Conservation (phyloP, 2,797 vertebrate species). For the Hemitrygon akajei region DNA sequence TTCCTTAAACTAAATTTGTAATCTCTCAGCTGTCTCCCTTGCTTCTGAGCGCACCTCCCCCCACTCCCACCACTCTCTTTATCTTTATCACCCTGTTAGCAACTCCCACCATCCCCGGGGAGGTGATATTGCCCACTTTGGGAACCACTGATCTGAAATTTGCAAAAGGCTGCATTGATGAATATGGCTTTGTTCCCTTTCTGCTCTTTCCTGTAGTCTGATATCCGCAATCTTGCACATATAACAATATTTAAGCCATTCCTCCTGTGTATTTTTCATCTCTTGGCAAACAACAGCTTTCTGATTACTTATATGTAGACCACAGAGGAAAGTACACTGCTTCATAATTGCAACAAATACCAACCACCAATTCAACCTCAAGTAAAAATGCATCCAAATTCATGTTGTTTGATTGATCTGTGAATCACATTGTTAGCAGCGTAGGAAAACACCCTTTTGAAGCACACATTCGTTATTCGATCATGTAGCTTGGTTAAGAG, state of each 20-base stretch:
- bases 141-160: not conserved
- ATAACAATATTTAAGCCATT: not conserved
- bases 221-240: not conserved
- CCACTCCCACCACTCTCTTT: no score
- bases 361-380: not conserved
- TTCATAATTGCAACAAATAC: not conserved
- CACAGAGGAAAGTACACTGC: not conserved
- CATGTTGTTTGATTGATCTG: not conserved
- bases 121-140: no score
- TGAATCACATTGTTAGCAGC: not conserved
- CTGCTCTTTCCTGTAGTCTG: not conserved
- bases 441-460: not conserved
- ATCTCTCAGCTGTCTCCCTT: no score
- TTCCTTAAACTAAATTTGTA: no score
- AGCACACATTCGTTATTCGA: not conserved
- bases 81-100: no score
- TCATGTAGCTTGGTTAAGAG: not conserved
- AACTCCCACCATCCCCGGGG: no score
- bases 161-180: not conserved
- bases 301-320: not conserved
- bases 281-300: not conserved
- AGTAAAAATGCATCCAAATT: not conserved
- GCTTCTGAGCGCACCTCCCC: no score
- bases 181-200: not conserved
- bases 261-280: not conserved